Conservation (phyloP, 2,797 vertebrate species). For the Dendrocincla tyrannina region DNA sequence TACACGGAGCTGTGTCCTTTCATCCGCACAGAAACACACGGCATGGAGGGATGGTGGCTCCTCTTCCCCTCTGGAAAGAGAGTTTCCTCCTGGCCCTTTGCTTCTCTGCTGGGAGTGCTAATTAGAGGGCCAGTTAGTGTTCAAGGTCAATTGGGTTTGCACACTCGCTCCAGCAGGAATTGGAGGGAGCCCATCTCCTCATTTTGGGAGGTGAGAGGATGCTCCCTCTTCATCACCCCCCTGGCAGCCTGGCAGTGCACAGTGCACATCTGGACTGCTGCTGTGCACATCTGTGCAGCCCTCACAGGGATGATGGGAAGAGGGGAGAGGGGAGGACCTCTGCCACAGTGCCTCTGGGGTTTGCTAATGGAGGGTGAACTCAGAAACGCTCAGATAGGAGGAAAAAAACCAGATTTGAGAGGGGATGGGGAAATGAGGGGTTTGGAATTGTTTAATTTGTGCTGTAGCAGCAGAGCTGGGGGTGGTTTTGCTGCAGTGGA, state of each 20-base stretch:
- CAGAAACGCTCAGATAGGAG: background rate
- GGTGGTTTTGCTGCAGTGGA: background rate
- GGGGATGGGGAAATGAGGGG: background rate
- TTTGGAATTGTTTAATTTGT: background rate
- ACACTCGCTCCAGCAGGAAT: background rate
- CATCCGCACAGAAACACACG: background rate
- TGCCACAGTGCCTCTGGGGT: background rate
- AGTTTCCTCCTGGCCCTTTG: background rate
- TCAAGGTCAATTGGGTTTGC: constrained; percentile 38
- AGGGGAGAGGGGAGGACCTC: background rate
- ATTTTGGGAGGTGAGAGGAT: background rate
- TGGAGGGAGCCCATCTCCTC: background rate
- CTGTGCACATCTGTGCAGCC: background rate
- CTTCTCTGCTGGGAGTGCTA: background rate
- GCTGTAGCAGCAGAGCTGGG: background rate
- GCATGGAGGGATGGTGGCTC: background rate
- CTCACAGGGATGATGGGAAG: background rate
- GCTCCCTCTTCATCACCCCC: background rate
- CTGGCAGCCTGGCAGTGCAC: background rate
- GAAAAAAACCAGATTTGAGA: background rate
- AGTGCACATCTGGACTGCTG: background rate
- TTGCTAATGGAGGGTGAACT: background rate
- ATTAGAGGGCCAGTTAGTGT: constrained; percentile 38
- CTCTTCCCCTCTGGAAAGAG: background rate
- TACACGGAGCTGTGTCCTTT: background rate